Evolutionary conservation across 2,113 vertebrate species (phyloP), one percentile per base, ranked within the genome.

Genomic region (Sebastes fasciatus): DNA sequence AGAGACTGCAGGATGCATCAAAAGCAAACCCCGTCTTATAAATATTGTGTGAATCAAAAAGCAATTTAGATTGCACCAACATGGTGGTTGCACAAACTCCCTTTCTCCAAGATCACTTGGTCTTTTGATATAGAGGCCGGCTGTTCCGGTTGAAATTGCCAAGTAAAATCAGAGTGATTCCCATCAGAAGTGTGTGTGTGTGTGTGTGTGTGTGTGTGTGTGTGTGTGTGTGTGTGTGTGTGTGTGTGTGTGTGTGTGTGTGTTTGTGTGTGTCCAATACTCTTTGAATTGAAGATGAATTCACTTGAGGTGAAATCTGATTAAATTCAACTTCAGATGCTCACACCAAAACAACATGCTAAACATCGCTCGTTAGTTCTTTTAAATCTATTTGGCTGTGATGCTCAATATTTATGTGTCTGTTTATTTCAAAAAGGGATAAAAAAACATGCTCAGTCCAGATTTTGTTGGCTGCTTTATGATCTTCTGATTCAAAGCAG

Each of bases 11-110:
- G 49, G 51, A 79, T 14, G 52, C 63, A 62, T 85, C 73, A 58
- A 51, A 83, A 65, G 43, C 46, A 65, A 65, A 61, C 17, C 17
- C 11, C 1, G 60, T 64, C 70, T 66, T 67, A 46, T 52, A 72
- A 84, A 74, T 75, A 83, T 54, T 78, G 80, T 63, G 63, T 67
- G 58, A 85, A 87, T 84, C 51, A 85, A 81, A 85, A 88, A 80
- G 23, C 75, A 69, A 62, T 84, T 86, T 74, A 68, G 67, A 88
- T 64, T 64, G 66, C 71, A 67, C 61, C 55, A 60, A 78, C 57
- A 55, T 26, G 77, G 17, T 52, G 54, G 34, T 42, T 69, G 19
- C 69, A 62, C 19, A 52, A 65, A 60, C 21, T 54, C 60, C 26
- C 34, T 19, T 69, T 17, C 70, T 64, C 51, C 34, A 63, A 64